These are phyloP conservation scores for Athene noctua DNA, from an alignment of 2,113 vertebrate genomes.

Conservation along the genomic window DNA sequence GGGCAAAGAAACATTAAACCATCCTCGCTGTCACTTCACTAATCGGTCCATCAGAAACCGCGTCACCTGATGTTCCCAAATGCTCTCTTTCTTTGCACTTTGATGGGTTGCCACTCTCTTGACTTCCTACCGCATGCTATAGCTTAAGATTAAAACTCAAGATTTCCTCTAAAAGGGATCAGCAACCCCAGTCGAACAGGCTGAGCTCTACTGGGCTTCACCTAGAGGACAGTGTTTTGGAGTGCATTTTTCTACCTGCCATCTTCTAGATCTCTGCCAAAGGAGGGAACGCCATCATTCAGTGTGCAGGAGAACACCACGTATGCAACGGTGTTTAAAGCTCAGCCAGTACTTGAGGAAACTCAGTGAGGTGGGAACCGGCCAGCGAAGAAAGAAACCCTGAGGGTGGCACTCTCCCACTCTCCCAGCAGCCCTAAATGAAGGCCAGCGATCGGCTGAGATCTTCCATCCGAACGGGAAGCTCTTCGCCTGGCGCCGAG, in stretches of 20 bases:
- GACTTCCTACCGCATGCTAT: neutral
- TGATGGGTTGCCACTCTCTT: neutral
- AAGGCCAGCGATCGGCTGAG: neutral
- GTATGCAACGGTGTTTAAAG: neutral
- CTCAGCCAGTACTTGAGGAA: neutral
- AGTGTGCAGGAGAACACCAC: neutral
- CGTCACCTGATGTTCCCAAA: neutral
- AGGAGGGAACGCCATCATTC: neutral
- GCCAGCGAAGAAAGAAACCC: neutral
- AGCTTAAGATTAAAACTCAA: neutral
- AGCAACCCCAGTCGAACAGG: neutral
- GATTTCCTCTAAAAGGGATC: neutral
- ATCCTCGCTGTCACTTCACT: neutral
- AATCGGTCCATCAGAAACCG: slow-evolving; percentile 32
- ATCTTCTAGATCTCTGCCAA: neutral
- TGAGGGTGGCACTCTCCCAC: too few species aligned
- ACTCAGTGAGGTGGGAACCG: neutral
- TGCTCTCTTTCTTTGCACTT: neutral
- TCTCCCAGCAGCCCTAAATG: neutral
- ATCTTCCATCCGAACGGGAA: neutral
- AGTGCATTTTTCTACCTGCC: neutral
- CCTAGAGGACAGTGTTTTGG: neutral
- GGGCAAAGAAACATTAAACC: neutral
- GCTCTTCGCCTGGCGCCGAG: too few species aligned
- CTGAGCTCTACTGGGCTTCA: neutral